A percentile compares a stretch with the other conserved stretches of the same genome.
Conservation (phyloP, 92 coral and sea anemone genomes). For the Montipora capitata region DNA sequence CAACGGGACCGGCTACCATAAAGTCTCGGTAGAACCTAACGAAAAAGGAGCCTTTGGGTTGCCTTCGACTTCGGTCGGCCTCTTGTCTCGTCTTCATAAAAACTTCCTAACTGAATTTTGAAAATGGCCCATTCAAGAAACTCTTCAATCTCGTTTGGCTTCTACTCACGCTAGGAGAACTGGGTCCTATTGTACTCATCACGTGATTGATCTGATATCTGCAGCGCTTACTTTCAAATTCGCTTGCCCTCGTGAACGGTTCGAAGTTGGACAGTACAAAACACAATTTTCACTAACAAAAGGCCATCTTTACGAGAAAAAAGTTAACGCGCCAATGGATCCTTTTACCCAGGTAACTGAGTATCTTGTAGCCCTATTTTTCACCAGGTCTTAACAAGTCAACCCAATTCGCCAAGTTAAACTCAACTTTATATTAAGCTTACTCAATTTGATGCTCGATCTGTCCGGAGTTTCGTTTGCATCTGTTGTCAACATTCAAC, state of each 20-base stretch:
- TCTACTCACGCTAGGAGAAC: neutral
- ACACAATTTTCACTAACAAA: neutral
- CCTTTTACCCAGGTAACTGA: conserved; percentile 78
- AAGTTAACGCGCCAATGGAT: conserved; percentile 49
- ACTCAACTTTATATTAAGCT: too few relatives aligned
- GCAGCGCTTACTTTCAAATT: conserved; percentile 88
- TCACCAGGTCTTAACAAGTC: neutral
- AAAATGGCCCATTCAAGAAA: too few relatives aligned
- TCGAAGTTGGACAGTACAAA: conserved; percentile 61
- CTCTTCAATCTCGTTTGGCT: neutral
- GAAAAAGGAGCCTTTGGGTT: too few relatives aligned
- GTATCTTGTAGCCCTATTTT: neutral
- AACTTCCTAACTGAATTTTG: too few relatives aligned
- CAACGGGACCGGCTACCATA: too few relatives aligned
- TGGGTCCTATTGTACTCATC: conserved; percentile 33
- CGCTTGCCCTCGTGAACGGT: conserved; percentile 78
- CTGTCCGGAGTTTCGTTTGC: too few relatives aligned
- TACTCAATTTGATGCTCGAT: too few relatives aligned
- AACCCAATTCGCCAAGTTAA: neutral
- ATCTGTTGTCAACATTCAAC: too few relatives aligned
- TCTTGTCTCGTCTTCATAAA: too few relatives aligned
- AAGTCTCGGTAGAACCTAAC: too few relatives aligned
- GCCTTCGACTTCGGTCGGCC: too few relatives aligned
- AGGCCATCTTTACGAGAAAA: conserved; percentile 41
- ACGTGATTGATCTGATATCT: conserved; percentile 65